Percentiles rank a stretch among this genome's conserved stretches.
Evolutionary conservation across 2,888 invertebrate genomes (phyloP).

Genomic region (Sepioteuthis lessoniana): DNA sequence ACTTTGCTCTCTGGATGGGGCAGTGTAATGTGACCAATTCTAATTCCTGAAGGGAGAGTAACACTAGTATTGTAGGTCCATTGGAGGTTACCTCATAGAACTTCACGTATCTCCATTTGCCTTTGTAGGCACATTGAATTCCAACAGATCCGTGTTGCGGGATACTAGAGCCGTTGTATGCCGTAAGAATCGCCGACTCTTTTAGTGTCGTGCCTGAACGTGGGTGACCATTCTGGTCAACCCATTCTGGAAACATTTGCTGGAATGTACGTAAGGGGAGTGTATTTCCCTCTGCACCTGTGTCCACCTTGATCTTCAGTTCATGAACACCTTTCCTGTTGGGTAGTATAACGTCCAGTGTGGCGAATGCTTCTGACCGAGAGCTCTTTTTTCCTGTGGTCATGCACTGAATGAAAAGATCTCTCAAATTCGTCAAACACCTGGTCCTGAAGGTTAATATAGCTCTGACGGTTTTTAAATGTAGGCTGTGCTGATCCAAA

Average conservation of each 20-base stretch:
- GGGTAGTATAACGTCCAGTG: no score
- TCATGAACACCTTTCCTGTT: no score
- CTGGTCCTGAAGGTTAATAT: no score
- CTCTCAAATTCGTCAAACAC: no score
- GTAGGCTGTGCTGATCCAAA: not conserved
- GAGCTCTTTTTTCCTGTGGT: no score
- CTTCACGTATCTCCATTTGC: not conserved
- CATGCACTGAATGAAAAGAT: not conserved
- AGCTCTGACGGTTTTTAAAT: no score
- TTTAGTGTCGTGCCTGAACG: not conserved
- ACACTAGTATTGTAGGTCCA: not conserved
- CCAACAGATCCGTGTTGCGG: not conserved
- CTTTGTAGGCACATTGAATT: not conserved
- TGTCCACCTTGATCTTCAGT: no score
- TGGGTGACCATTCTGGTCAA: not conserved
- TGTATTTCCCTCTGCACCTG: no score
- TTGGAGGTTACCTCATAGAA: not conserved
- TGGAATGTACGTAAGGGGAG: not conserved
- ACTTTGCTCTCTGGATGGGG: no score
- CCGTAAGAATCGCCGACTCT: not conserved
- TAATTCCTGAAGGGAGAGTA: not conserved
- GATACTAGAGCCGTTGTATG: not conserved
- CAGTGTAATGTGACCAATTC: accelerated
- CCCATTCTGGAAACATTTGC: not conserved
- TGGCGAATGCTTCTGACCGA: no score